phyloP scores from a whole-genome alignment of 1,140 invertebrate genomes.

The Musca vetustissima region DNA sequence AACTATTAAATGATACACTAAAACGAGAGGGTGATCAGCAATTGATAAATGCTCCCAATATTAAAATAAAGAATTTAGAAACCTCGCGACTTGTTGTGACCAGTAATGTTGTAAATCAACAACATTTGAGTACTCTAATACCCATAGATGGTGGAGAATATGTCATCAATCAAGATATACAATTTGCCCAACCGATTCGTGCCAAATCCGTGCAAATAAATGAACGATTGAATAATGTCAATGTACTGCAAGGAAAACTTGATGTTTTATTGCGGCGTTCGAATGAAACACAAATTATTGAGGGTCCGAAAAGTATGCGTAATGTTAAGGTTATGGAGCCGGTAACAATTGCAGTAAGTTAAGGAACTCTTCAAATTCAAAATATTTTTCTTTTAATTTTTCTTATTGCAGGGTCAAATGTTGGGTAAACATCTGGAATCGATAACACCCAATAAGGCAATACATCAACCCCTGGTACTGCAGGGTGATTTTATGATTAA shows the following conservation, averaged over 20 bases:
- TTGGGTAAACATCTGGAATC: constrained; percentile 47
- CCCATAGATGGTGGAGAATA: constrained; percentile 42
- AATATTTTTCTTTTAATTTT: constrained; percentile 4
- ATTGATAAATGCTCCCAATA: constrained; percentile 36
- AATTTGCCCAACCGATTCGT: constrained; percentile 48
- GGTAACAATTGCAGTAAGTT: constrained; percentile 48
- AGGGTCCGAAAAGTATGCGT: constrained; percentile 53
- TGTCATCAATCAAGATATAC: constrained; percentile 54
- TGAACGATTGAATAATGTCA: constrained; percentile 54
- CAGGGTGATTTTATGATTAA: constrained; percentile 53
- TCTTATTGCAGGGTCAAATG: constrained; percentile 40
- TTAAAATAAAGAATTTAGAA: constrained; percentile 34
- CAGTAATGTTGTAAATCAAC: constrained; percentile 39
- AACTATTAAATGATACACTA: constrained; percentile 38
- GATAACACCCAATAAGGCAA: constrained; percentile 53
- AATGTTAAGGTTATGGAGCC: constrained; percentile 52
- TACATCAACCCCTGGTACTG: constrained; percentile 43
- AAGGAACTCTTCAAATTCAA: not conserved
- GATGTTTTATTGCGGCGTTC: constrained; percentile 53
- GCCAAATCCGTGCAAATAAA: constrained; percentile 51
- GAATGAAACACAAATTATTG: constrained; percentile 51
- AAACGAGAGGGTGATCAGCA: constrained; percentile 41
- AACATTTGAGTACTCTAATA: constrained; percentile 36
- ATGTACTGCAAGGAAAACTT: constrained; percentile 50
- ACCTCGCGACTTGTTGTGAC: constrained; percentile 37